Conservation (phyloP, 2,888 invertebrate genomes). For the Exephanes ischioxanthus region DNA sequence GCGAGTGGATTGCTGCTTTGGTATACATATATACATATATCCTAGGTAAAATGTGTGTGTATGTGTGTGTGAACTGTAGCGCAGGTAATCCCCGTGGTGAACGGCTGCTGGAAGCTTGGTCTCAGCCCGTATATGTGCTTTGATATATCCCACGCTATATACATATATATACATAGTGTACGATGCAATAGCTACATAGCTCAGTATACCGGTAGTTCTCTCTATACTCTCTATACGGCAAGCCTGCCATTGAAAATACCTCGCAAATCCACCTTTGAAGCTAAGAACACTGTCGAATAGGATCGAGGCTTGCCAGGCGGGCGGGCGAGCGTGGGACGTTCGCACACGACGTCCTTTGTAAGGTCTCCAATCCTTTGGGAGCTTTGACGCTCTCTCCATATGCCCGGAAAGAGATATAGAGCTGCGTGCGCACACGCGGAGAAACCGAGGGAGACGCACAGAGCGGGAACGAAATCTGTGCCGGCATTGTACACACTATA, state of each 20-base stretch:
- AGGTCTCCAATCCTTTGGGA: slow-evolving; percentile 63
- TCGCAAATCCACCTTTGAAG: slow-evolving; percentile 68
- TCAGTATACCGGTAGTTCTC: slow-evolving; percentile 34
- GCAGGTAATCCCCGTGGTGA: slow-evolving; percentile 51
- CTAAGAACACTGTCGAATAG: slow-evolving; percentile 68
- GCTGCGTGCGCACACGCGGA: not conserved
- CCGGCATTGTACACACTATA: not conserved
- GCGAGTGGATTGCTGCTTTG: slow-evolving; percentile 27
- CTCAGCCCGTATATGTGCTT: slow-evolving; percentile 40
- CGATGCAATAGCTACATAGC: slow-evolving; percentile 23
- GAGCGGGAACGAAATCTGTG: slow-evolving; percentile 24
- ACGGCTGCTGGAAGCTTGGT: slow-evolving; percentile 19
- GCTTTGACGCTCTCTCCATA: slow-evolving; percentile 65
- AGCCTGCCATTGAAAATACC: slow-evolving; percentile 68
- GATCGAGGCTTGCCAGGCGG: slow-evolving; percentile 54
- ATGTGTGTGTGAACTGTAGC: slow-evolving; percentile 52
- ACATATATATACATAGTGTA: not conserved
- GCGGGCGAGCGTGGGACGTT: slow-evolving; percentile 32
- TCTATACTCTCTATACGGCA: slow-evolving; percentile 25
- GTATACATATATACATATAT: not conserved
- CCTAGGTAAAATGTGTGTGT: not conserved
- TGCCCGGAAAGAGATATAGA: slow-evolving; percentile 31
- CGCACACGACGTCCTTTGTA: slow-evolving; percentile 63
- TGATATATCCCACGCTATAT: slow-evolving; percentile 52
- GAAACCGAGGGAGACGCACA: not conserved